Evolutionary conservation across 2,113 vertebrate species (phyloP).

Genomic region (Grantiella picta): DNA sequence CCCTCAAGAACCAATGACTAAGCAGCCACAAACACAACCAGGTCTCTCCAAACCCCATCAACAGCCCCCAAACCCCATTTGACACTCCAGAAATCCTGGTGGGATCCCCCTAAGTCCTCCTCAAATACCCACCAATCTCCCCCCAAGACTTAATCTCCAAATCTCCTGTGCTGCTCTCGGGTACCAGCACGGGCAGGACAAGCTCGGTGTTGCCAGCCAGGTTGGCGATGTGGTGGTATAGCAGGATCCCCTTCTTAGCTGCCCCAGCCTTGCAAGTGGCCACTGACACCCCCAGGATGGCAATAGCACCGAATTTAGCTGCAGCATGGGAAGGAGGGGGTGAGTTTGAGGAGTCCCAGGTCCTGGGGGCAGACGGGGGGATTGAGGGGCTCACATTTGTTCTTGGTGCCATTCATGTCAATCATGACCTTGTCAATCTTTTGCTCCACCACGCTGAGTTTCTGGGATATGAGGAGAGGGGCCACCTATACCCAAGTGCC

Average conservation of each 20-base stretch:
- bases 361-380: neutral
- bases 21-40: neutral
- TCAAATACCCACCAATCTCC: neutral
- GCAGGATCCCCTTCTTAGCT: neutral
- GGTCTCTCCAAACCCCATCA: neutral
- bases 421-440: neutral
- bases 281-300: neutral
- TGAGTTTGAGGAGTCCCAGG: neutral
- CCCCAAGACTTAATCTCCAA: neutral
- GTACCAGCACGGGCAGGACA: neutral
- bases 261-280: neutral
- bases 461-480: neutral
- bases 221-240: neutral
- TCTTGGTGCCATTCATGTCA: neutral
- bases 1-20: neutral
- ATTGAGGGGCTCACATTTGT: neutral
- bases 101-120: neutral
- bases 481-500: neutral
- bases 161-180: neutral
- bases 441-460: neutral
- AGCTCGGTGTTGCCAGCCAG: neutral
- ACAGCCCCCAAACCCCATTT: neutral
- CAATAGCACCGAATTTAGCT: neutral
- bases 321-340: neutral
- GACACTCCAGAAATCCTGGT: neutral